A percentile compares a stretch with the other conserved stretches of the same genome.
Evolutionary conservation across 1,140 invertebrate genomes (phyloP).

Genomic region (Trichomalopsis sarcophagae): DNA sequence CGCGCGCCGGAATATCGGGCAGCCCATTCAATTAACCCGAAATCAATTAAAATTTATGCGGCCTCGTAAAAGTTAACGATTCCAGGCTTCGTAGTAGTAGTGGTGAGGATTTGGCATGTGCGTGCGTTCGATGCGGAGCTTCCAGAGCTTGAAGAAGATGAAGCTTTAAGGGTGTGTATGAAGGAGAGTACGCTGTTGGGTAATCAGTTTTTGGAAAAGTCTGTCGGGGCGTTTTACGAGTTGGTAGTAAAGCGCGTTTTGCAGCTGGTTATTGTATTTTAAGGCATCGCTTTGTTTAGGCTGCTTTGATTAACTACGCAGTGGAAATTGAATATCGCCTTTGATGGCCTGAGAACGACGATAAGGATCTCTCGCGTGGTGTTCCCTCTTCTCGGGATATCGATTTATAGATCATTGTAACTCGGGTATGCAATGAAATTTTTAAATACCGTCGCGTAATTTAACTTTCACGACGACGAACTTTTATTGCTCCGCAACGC

Average conservation of each 20-base stretch:
- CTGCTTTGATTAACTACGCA: background rate
- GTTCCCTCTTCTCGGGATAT: too few species aligned
- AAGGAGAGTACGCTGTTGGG: background rate
- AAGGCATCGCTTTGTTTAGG: background rate
- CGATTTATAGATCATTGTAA: too few species aligned
- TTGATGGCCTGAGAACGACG: too few species aligned
- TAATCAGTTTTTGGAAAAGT: background rate
- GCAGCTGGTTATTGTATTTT: background rate
- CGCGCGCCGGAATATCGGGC: background rate
- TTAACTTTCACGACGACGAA: background rate
- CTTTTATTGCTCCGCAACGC: too few species aligned
- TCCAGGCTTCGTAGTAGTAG: constrained; percentile 22
- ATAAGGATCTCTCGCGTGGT: too few species aligned
- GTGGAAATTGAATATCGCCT: too few species aligned
- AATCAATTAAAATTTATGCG: constrained; percentile 61
- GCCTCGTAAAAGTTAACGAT: constrained; percentile 59
- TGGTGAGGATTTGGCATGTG: background rate
- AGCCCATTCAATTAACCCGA: constrained; percentile 46
- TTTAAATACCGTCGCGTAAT: background rate
- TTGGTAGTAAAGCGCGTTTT: background rate
- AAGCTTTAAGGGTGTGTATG: background rate
- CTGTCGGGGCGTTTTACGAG: too few species aligned
- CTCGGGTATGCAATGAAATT: constrained; percentile 20
- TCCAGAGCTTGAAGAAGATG: background rate
- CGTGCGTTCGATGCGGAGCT: background rate